Evolutionary conservation across 2,113 vertebrate species (phyloP).

Genomic region (Poicephalus gulielmi): DNA sequence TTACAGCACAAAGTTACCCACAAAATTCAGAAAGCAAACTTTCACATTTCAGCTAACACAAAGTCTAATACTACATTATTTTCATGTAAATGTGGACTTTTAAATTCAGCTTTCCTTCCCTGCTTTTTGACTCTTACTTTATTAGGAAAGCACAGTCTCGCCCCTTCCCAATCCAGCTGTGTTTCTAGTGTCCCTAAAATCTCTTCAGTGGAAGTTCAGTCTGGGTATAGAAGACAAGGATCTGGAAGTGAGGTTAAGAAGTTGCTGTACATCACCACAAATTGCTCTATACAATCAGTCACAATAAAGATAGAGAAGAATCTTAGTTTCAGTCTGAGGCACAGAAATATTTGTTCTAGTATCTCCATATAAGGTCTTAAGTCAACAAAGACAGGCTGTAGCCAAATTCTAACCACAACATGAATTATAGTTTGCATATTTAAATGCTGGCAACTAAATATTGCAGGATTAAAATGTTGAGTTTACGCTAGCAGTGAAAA

Average conservation of each 20-base stretch:
- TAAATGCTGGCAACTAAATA: conserved; percentile 6
- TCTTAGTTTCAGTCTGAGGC: background rate
- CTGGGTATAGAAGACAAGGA: background rate
- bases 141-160: background rate
- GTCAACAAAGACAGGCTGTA: conserved; percentile 25
- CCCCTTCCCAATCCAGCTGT: background rate
- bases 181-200: background rate
- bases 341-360: background rate
- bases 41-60: background rate
- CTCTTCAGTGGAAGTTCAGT: background rate
- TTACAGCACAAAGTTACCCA: background rate
- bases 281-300: background rate
- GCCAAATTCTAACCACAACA: conserved; percentile 48
- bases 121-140: background rate
- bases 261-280: background rate
- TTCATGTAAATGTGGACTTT: background rate
- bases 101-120: background rate
- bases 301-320: background rate
- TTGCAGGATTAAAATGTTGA: background rate
- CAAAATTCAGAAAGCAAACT: background rate
- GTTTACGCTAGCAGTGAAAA: background rate
- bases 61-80: background rate
- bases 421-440: conserved; percentile 19
- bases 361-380: conserved; percentile 51
- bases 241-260: background rate